Base-by-base conservation (phyloP, 2,113 vertebrate genomes). In the Aspidoscelis tigris region DNA sequence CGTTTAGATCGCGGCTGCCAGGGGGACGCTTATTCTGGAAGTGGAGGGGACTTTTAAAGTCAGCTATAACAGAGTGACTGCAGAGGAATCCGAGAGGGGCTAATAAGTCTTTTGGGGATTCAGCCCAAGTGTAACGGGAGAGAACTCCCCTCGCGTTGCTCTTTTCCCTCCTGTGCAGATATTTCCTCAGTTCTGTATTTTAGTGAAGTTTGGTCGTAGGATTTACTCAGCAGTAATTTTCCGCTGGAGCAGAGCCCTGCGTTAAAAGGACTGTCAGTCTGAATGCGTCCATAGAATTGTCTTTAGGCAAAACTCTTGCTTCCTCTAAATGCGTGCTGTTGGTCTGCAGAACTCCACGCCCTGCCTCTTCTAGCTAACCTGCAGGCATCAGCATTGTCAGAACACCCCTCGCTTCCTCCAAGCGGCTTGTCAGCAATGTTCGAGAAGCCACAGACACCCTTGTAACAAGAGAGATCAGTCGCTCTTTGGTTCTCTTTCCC, bases 261-360 rank as follows among this genome's bases (percentile, higher is more conserved):
- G 72, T 89, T 89, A 89, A 90, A 88, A 88, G 64, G 79, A 77
- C 84, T 89, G 85, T 91, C 91, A 88, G 71, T 68, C 88, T 87
- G 81, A 76, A 77, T 93, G 91, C 91, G 85, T 92, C 90, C 88
- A 77, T 1, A 0, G 73, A 81, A 85, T 88, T 83, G 86, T 73
- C 81, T 91, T 87, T 81, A 43, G 8, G 74, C 44, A 88, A 88
- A 89, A 53, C 18, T 58, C 76, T 89, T 86, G 66, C 79, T 88
- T 58, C 61, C 86, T 1, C 72, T 88, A 61, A 88, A 80, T 26
- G 22, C 66, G 10, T 75, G 84, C 53, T 85, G 78, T 74, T 55
- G 83, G 20, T 84, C 73, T 70, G 55, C 80, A 80, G 72, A 88
- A 88, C 22, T 5, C 69, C 47, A 66, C 66, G 87, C 88, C 58